Conservation (phyloP, 1,140 invertebrate species). For the Drosophila nikananu region DNA sequence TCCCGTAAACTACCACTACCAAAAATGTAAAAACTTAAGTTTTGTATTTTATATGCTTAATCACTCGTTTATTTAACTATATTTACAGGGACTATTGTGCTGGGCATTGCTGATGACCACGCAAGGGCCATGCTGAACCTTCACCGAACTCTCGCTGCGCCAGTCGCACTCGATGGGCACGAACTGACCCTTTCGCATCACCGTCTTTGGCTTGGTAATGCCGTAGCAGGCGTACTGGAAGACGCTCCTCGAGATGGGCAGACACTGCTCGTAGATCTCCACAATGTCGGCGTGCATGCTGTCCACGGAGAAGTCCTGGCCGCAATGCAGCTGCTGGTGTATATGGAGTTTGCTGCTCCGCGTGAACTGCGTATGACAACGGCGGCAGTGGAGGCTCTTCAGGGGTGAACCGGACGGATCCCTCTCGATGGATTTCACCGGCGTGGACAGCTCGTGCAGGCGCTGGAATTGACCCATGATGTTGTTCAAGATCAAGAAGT, state of each 20-base stretch:
- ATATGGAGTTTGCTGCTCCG: conserved; percentile 52
- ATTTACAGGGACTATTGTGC: conserved; percentile 61
- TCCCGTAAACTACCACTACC: neutral
- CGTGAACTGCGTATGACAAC: conserved; percentile 48
- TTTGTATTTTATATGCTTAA: conserved; percentile 15
- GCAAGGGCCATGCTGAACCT: conserved; percentile 64
- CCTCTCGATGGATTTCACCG: conserved; percentile 11
- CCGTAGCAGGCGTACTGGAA: conserved; percentile 66
- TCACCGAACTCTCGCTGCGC: conserved; percentile 62
- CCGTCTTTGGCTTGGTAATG: conserved; percentile 64
- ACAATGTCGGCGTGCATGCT: conserved; percentile 70
- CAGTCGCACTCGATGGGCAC: conserved; percentile 73
- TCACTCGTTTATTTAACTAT: conserved; percentile 39
- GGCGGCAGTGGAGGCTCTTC: conserved; percentile 41
- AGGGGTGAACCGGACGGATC: conserved; percentile 1
- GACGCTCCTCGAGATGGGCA: conserved; percentile 62
- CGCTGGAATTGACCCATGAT: conserved; percentile 60
- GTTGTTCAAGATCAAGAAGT: conserved; percentile 66
- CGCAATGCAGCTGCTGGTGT: conserved; percentile 62
- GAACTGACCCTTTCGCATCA: conserved; percentile 60
- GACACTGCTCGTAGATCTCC: conserved; percentile 68
- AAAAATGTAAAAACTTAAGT: neutral
- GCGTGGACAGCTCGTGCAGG: conserved; percentile 52
- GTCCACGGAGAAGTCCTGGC: conserved; percentile 66
- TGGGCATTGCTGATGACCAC: conserved; percentile 69